Evolutionary conservation across 2,113 vertebrate species (phyloP).

Genomic region (Himantopus leucocephalus): DNA sequence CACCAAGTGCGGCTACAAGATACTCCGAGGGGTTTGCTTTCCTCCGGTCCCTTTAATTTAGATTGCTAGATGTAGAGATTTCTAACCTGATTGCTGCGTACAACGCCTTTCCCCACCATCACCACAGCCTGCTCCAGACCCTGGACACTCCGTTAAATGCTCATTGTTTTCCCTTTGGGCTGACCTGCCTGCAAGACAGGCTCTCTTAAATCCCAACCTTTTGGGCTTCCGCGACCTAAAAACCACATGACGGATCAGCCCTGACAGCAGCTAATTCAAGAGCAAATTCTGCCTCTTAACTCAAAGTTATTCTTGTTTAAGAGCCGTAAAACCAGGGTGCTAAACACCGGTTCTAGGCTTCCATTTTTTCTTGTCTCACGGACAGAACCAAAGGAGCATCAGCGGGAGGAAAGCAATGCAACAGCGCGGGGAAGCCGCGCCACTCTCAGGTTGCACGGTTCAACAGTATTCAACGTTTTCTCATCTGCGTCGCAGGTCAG

Average conservation of each 20-base stretch:
- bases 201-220: neutral
- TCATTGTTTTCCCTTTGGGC: neutral
- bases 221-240: rapidly evolving
- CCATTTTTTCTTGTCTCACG: neutral
- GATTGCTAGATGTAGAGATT: neutral
- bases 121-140: neutral
- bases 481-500: rapidly evolving
- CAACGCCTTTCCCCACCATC: neutral
- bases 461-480: neutral
- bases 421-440: rapidly evolving
- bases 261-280: neutral
- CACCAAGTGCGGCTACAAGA: neutral
- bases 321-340: neutral
- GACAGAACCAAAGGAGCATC: neutral
- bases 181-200: neutral
- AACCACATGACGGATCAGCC: rapidly evolving
- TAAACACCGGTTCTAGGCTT: neutral
- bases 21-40: neutral
- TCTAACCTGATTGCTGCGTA: rapidly evolving
- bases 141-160: neutral
- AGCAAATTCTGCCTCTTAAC: neutral
- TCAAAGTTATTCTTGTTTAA: neutral
- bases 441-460: neutral
- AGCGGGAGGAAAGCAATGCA: neutral
- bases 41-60: neutral